phyloP scores from a whole-genome alignment of 1,140 invertebrate species.

The Drosophila auraria region DNA sequence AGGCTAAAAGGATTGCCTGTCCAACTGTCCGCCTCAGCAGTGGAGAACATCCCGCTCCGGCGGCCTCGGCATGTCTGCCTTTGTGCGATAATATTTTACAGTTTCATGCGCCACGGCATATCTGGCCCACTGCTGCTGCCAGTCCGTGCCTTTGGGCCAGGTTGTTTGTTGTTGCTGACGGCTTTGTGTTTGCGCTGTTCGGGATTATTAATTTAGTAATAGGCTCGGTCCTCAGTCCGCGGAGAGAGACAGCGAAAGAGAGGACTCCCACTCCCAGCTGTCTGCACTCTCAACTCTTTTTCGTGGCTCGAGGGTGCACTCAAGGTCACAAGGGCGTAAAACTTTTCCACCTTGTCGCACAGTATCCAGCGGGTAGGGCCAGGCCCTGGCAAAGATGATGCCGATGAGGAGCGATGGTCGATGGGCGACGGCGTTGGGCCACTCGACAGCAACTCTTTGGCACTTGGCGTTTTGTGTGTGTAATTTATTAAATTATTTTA shows the following conservation, averaged over 20 bases:
- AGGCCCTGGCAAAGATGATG: conserved; percentile 7
- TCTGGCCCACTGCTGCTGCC: conserved; percentile 22
- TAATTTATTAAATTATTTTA: conserved; percentile 80
- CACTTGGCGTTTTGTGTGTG: conserved; percentile 59
- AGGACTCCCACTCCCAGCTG: conserved; percentile 27
- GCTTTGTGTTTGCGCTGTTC: conserved; percentile 42
- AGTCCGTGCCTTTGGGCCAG: conserved; percentile 28
- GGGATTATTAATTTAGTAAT: conserved; percentile 79
- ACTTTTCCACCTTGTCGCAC: conserved; percentile 56
- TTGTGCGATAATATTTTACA: conserved; percentile 63
- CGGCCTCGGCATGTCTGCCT: conserved; percentile 24
- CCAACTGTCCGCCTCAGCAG: conserved; percentile 8
- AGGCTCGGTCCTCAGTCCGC: conserved; percentile 47
- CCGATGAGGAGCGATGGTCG: conserved; percentile 14
- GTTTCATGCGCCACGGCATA: conserved; percentile 47
- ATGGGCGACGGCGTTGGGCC: conserved; percentile 32
- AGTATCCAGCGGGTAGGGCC: conserved; percentile 4
- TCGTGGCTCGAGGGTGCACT: conserved; percentile 66
- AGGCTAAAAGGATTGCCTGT: conserved; percentile 33
- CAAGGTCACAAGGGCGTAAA: conserved; percentile 73
- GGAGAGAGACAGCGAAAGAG: background rate
- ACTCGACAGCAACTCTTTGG: conserved; percentile 53
- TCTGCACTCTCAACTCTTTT: conserved; percentile 31
- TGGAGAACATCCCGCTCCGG: background rate
- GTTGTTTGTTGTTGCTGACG: conserved; percentile 30